Percentiles rank a stretch among this genome's conserved stretches.
Evolutionary conservation across 1,140 invertebrate species (phyloP).

Genomic region (Pissodes strobi): DNA sequence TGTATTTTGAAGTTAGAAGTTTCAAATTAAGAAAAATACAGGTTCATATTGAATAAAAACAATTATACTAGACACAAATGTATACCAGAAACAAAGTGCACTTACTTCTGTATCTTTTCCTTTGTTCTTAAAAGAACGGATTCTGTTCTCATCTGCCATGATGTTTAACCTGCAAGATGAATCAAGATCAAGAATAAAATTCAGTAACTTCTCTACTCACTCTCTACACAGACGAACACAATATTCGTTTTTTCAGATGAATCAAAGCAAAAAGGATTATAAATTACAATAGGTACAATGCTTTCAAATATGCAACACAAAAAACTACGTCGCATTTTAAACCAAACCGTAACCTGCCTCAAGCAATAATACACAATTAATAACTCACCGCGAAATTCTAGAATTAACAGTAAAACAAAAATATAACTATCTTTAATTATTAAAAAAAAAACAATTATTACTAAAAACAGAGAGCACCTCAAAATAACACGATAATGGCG

Average conservation of each 20-base stretch:
- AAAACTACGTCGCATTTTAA: constrained; percentile 1
- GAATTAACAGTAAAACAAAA: constrained; percentile 4
- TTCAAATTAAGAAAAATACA: too few species aligned
- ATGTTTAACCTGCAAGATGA: constrained; percentile 24
- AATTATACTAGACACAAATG: too few species aligned
- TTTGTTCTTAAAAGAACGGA: constrained; percentile 56
- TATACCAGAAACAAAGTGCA: too few species aligned
- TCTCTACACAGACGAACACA: too few species aligned
- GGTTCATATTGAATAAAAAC: too few species aligned
- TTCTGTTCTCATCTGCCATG: constrained; percentile 54
- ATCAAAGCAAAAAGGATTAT: neutral
- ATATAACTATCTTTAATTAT: too few species aligned
- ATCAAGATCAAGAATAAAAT: neutral
- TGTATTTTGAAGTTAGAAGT: neutral
- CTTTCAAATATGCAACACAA: neutral
- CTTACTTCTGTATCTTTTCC: constrained; percentile 54
- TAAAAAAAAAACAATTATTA: too few species aligned
- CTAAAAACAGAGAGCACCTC: too few species aligned
- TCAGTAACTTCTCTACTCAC: too few species aligned
- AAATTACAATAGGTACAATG: neutral
- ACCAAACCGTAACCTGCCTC: too few species aligned
- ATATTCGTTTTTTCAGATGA: too few species aligned
- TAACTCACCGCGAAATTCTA: neutral
- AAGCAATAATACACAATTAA: neutral
- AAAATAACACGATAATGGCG: too few species aligned